Percentiles rank a stretch among this genome's conserved stretches.
These are phyloP conservation scores for Tetramorium alpestre DNA, from an alignment of 1,140 invertebrate species.

Conservation along the genomic window DNA sequence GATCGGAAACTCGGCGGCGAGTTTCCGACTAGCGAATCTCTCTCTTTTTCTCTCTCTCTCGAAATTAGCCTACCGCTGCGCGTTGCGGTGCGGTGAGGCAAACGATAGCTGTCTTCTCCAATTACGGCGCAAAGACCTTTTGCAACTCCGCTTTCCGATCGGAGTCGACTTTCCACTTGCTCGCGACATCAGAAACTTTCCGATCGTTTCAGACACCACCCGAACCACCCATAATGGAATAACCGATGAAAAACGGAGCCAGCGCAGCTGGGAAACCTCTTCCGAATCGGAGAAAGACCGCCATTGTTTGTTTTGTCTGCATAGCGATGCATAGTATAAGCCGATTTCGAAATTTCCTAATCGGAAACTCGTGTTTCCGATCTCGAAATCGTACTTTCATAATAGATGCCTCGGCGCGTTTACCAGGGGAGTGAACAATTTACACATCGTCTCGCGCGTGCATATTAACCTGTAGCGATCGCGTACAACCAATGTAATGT, in stretches of 20 bases:
- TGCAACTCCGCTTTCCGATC: not conserved
- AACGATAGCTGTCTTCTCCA: conserved; percentile 9
- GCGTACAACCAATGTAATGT: conserved; percentile 24
- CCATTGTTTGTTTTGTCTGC: not conserved
- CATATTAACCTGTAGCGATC: conserved; percentile 26
- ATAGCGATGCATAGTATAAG: not conserved
- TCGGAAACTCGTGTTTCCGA: conserved; percentile 12
- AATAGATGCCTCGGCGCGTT: conserved; percentile 14
- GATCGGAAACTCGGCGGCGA: not conserved
- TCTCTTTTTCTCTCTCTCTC: not conserved
- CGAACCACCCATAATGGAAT: not conserved
- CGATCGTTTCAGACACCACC: not conserved
- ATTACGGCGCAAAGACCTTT: not conserved
- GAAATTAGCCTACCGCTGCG: not conserved
- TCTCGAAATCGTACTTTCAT: conserved; percentile 43
- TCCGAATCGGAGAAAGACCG: not conserved
- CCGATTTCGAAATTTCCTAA: conserved; percentile 14
- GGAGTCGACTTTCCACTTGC: conserved; percentile 3
- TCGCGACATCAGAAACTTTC: not conserved
- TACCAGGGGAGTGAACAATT: conserved; percentile 44
- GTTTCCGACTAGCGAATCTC: not conserved
- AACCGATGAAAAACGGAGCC: not conserved
- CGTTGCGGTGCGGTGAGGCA: not conserved
- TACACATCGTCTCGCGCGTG: conserved; percentile 29
- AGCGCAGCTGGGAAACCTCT: not conserved